Evolutionary conservation across 2,797 vertebrate genomes (phyloP).

Genomic region (Psittacula echo): DNA sequence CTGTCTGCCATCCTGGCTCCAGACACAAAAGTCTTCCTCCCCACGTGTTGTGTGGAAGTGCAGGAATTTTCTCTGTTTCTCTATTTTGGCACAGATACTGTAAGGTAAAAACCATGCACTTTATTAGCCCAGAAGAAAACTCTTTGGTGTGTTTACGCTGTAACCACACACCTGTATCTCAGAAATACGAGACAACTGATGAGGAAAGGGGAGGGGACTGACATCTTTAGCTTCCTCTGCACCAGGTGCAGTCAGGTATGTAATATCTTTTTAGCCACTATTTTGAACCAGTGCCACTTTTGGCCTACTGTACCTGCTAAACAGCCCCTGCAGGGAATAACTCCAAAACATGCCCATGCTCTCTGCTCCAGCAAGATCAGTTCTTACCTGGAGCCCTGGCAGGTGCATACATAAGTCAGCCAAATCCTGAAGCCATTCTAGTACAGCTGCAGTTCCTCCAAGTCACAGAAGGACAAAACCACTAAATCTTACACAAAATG

Average conservation of each 20-base stretch:
- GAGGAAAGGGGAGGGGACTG: slow-evolving; percentile 44
- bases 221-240: slow-evolving; percentile 22
- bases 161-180: slow-evolving; percentile 58
- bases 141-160: slow-evolving; percentile 16
- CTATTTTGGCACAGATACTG: background rate
- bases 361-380: slow-evolving; percentile 20
- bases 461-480: background rate
- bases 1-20: background rate
- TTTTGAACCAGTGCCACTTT: slow-evolving; percentile 61
- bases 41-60: background rate
- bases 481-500: accelerated
- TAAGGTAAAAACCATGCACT: background rate
- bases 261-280: slow-evolving; percentile 19
- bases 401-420: background rate
- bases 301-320: slow-evolving; percentile 50
- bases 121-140: slow-evolving; percentile 41
- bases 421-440: background rate
- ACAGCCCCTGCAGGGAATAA: slow-evolving; percentile 61
- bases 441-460: slow-evolving; percentile 7
- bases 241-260: slow-evolving; percentile 61
- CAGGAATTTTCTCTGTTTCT: background rate
- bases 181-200: slow-evolving; percentile 24
- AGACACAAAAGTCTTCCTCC: background rate
- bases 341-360: slow-evolving; percentile 47
- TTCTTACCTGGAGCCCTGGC: slow-evolving; percentile 14